Evolutionary conservation across 2,888 invertebrate species (phyloP).

Genomic region (Mythimna lalbum): DNA sequence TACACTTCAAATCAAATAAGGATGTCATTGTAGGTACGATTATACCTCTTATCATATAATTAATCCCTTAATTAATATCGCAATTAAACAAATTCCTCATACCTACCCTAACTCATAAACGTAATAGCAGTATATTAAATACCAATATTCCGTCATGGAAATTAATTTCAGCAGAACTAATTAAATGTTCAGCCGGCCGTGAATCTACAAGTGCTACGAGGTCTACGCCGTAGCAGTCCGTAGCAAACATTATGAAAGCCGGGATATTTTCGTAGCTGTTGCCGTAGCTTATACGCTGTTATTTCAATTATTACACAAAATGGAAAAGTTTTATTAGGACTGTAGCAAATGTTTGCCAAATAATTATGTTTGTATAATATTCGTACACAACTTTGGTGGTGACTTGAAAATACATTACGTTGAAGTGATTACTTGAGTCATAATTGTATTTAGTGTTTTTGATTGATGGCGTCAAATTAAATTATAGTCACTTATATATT

Average conservation of each 20-base stretch:
- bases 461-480: conserved; percentile 30
- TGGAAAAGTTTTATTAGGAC: conserved; percentile 40
- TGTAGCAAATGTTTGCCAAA: conserved; percentile 27
- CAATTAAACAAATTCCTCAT: conserved; percentile 16
- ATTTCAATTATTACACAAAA: conserved; percentile 26
- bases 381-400: neutral
- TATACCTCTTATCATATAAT: neutral
- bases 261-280: conserved; percentile 41
- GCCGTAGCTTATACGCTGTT: conserved; percentile 25
- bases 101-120: conserved; percentile 23
- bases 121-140: conserved; percentile 53
- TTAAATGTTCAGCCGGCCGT: conserved; percentile 58
- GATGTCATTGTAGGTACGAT: neutral
- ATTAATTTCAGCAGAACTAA: conserved; percentile 62
- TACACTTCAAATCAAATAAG: neutral
- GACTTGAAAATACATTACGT: conserved; percentile 11
- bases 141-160: conserved; percentile 54
- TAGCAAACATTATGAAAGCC: conserved; percentile 49
- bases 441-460: conserved; percentile 35
- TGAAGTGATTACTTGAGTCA: conserved; percentile 38
- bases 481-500: conserved; percentile 9
- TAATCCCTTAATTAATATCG: conserved; percentile 3
- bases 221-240: conserved; percentile 68
- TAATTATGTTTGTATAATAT: conserved; percentile 14
- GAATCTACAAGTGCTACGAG: conserved; percentile 67